Evolutionary conservation across 30 jellyfish, hydroid and myxozoan genomes (phyloP).

Genomic region (Turritopsis rubra): DNA sequence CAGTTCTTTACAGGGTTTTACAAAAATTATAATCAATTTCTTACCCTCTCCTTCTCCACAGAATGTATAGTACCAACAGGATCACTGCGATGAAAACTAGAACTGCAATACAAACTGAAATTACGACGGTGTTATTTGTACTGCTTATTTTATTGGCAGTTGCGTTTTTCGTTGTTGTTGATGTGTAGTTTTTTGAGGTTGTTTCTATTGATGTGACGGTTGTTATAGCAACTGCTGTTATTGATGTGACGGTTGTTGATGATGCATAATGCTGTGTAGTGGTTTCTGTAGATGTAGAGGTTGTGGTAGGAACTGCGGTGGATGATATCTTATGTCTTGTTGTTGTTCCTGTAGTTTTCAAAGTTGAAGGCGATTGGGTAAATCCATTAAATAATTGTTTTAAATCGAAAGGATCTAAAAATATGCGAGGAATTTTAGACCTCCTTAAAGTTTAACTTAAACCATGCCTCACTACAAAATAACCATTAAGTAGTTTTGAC

Average conservation of each 20-base stretch:
- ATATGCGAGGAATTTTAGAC: too few species aligned
- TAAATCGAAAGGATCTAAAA: background rate
- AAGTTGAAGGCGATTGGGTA: background rate
- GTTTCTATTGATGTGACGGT: background rate
- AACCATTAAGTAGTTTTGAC: too few species aligned
- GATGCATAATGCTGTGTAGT: background rate
- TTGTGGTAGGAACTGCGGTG: background rate
- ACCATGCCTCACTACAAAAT: too few species aligned
- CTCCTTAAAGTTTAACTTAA: too few species aligned
- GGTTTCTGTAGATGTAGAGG: background rate
- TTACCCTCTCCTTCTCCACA: background rate
- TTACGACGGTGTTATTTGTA: background rate
- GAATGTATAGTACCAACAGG: background rate
- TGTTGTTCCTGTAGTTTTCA: background rate
- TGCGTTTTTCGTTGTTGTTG: background rate
- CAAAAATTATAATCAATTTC: too few species aligned
- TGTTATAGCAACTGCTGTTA: background rate
- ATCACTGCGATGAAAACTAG: background rate
- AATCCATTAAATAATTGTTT: too few species aligned
- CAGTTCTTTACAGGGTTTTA: too few species aligned
- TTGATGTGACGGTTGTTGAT: background rate
- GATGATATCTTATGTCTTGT: too few species aligned
- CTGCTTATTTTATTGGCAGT: too few species aligned
- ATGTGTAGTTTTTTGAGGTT: background rate
- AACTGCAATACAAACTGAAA: background rate